phyloP scores from a whole-genome alignment of 2,113 vertebrate species.

The Gallinago paraguaiae region DNA sequence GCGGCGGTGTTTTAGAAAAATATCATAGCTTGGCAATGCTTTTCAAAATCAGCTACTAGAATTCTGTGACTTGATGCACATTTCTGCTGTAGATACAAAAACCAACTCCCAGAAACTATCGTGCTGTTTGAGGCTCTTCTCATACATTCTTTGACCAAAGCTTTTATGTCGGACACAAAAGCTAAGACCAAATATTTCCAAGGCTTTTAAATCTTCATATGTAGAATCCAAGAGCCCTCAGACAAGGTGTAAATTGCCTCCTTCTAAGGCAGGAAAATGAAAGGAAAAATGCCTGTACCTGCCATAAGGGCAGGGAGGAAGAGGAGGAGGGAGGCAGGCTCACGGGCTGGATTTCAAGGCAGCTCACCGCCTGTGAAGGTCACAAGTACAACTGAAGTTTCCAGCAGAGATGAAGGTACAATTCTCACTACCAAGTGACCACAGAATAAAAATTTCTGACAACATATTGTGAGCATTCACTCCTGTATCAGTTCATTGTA shows the following conservation, averaged over 20 bases:
- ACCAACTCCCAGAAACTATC: not conserved
- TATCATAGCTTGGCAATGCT: not conserved
- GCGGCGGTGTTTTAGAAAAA: not conserved
- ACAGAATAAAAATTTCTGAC: not conserved
- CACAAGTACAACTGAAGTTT: constrained; percentile 1
- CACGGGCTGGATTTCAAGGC: not conserved
- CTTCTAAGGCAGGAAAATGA: not conserved
- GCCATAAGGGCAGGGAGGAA: not conserved
- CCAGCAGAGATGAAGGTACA: constrained; percentile 13
- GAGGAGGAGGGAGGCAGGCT: not conserved
- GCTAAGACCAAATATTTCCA: not conserved
- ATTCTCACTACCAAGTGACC: not conserved
- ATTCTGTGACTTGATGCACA: not conserved
- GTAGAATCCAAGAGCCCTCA: not conserved
- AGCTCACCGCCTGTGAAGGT: constrained; percentile 20
- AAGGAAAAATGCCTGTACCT: not conserved
- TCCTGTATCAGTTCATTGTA: not conserved
- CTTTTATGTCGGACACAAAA: not conserved
- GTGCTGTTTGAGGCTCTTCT: not conserved
- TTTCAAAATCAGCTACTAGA: not conserved
- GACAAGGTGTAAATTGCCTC: not conserved
- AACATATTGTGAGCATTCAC: not conserved
- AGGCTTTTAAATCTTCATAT: not conserved
- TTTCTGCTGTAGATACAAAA: not conserved
- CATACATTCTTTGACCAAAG: not conserved